Base-by-base conservation (phyloP, 1,140 invertebrate species). In the Papilio machaon region DNA sequence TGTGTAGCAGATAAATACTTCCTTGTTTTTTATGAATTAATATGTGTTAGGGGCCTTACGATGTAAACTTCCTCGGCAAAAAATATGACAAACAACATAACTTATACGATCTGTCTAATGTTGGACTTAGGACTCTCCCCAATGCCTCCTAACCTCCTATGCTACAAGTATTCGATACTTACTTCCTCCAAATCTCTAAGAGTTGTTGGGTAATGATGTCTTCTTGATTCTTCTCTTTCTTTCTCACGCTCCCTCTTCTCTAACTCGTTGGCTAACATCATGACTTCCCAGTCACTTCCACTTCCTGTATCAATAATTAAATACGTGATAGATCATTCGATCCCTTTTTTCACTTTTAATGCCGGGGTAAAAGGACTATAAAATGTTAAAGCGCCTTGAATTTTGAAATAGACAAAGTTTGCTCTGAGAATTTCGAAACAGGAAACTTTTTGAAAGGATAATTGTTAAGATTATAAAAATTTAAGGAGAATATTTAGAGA, bases 261-360 rank as follows among this genome's bases (percentile, higher is more conserved):
- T 83, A 97, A 95, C 86, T 97, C 96, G 78, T 97, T 95, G 0
- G 97, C 97, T 35, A 97, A 91, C 96, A 97, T 97, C 86, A 96
- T 95, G 0, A 97, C 96, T 90, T 98, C 97, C 97, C 97, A 97
- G 83, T 97, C 96, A 85, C 96, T 96, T 73, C 95, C 95, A 11
- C 95, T 94, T 6, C 91, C 91, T 91, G 93, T 30, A 87, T 91
- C 52, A 82, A 43, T 11, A 80, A 70, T 23, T 38, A 13, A 80
- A 64, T 43, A 43, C 23, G 23, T 30, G 35, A 54, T 74, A 73
- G 23, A 52, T 35, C 13, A 3, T 49, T 49, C 47, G 0, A 4
- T 30, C 23, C 23, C 23, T 30, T 54, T 54, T 54, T 54, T 54
- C 4, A 54, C 54, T 58, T n/a, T 58, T 9, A 58, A 58, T 58